These are phyloP conservation scores for Panthera leo DNA, from an alignment of 2,113 vertebrate genomes.

Conservation along the genomic window DNA sequence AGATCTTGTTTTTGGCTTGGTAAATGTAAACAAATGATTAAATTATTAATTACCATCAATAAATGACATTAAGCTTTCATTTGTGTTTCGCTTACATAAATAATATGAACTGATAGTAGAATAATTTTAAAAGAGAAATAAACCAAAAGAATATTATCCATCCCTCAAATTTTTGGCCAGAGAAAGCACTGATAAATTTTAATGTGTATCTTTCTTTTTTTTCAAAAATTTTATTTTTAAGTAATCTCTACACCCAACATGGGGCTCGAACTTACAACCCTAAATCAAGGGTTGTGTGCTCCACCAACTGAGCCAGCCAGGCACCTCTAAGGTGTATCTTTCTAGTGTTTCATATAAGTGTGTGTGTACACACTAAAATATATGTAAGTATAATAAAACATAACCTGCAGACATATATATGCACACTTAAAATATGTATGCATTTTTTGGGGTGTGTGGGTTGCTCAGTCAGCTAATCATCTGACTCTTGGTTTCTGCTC, in stretches of 20 bases:
- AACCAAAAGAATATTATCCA: background rate
- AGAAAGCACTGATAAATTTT: constrained; percentile 26
- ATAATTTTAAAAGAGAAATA: constrained; percentile 14
- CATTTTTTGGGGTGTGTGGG: no score
- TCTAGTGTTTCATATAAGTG: background rate
- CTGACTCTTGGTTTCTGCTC: no score
- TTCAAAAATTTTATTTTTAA: background rate
- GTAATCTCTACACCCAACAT: background rate
- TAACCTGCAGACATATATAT: background rate
- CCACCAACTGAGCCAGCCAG: background rate
- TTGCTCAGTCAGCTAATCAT: no score
- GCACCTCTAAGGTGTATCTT: background rate
- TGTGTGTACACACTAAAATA: background rate
- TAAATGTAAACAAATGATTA: constrained; percentile 9
- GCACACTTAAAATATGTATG: background rate
- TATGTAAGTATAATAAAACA: background rate
- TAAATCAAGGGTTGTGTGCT: background rate
- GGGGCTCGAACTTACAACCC: background rate
- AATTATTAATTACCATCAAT: background rate
- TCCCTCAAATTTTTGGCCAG: background rate
- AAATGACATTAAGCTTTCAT: background rate
- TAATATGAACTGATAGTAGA: background rate
- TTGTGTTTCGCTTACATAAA: constrained; percentile 12
- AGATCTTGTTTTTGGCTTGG: background rate
- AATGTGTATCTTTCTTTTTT: background rate